Evolutionary conservation across 2,113 vertebrate genomes (phyloP), one percentile per base, ranked within the genome.

Genomic region (Labrus mixtus): DNA sequence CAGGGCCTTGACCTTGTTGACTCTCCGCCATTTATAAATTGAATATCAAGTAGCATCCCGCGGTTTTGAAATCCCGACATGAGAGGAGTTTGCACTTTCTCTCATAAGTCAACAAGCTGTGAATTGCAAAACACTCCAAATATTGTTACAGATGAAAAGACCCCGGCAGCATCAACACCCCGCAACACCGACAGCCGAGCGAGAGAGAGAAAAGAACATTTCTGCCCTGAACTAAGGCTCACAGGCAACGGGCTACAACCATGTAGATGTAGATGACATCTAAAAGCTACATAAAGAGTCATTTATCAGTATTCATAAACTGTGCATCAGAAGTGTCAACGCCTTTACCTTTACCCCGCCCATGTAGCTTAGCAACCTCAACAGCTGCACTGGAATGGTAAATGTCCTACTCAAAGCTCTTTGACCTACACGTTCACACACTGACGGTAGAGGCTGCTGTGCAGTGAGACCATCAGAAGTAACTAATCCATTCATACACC

Each of bases 121-220:
- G 43, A 74, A 67, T n/a, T n/a, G 36, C 37, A 61, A 61, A 66
- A 48, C 29, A 39, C 43, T 69, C 17, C 5, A 3, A 37, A 57
- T 23, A 43, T 2, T 16, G 10, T 41, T 10, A 39, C n/a, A 9
- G 9, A 12, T n/a, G 12, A 29, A 54, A 39, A 48, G 46, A 48
- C 46, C 46, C 29, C 43, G 15, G 2, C 16, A 19, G 46, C 46
- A 48, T 8, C 46, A 48, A 36, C 10, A 50, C 19, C 20, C 20
- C 2, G 4, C 0, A 23, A 13, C 46, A 33, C 10, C 11, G 48
- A 45, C 5, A 60, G 36, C 19, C 0, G 37, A 8, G n/a, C 6
- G 7, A 7, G n/a, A 41, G 10, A 11, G 11, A 41, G 39, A 41
- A 41, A 41, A 15, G 8, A 48, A 15, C 3, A 20, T 4, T 29